phyloP scores from a whole-genome alignment of 1,140 invertebrate species.

The Drosophila funebris region DNA sequence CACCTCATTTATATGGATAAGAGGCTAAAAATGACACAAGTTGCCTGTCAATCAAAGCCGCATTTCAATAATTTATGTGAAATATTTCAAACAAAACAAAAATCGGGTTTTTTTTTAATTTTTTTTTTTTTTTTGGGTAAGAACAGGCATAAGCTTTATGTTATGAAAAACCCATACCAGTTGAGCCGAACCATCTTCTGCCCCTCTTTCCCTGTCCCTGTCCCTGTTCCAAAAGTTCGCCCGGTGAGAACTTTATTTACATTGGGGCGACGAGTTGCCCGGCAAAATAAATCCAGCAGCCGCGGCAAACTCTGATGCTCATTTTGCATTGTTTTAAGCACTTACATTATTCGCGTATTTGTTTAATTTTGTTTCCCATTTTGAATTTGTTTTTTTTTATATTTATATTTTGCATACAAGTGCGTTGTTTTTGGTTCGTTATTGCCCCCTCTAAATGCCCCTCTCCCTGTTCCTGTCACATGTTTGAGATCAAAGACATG shows the following conservation, averaged over 20 bases:
- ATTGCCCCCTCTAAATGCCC: slow-evolving; percentile 1
- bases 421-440: slow-evolving; percentile 16
- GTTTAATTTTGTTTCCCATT: slow-evolving; percentile 40
- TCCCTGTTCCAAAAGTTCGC: neutral
- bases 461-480: slow-evolving; percentile 10
- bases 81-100: slow-evolving; percentile 17
- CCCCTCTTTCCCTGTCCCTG: neutral
- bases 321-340: slow-evolving; percentile 71
- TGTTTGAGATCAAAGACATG: slow-evolving; percentile 80
- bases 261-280: neutral
- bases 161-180: slow-evolving; percentile 47
- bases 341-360: slow-evolving; percentile 54
- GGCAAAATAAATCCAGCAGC: slow-evolving; percentile 27
- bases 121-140: neutral
- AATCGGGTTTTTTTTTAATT: neutral
- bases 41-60: slow-evolving; percentile 23
- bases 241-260: slow-evolving; percentile 27
- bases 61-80: slow-evolving; percentile 26
- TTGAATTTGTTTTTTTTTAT: slow-evolving; percentile 48
- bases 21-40: neutral
- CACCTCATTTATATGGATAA: slow-evolving; percentile 12
- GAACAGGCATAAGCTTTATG: slow-evolving; percentile 59
- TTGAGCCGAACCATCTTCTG: slow-evolving; percentile 2
- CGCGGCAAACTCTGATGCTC: slow-evolving; percentile 30
- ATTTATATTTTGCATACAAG: slow-evolving; percentile 38